Evolutionary conservation across 2,113 vertebrate genomes (phyloP).

Genomic region (Hemibagrus wyckioides): DNA sequence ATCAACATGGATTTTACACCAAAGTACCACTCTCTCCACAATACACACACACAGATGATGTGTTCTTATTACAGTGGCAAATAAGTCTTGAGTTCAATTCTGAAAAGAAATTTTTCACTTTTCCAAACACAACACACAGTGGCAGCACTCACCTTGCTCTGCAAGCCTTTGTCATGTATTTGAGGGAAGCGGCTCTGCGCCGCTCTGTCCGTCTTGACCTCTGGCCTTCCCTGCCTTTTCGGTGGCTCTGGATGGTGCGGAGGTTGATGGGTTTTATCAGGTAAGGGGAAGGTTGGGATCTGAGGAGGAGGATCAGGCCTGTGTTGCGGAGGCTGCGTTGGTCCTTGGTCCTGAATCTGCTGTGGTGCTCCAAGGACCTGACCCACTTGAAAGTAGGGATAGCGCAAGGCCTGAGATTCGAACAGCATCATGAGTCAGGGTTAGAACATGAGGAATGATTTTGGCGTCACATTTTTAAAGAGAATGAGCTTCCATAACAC

Average conservation of each 20-base stretch:
- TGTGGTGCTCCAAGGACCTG: constrained; percentile 79
- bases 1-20: not conserved
- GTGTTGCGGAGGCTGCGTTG: constrained; percentile 57
- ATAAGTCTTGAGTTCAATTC: not conserved
- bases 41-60: no score
- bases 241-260: constrained; percentile 64
- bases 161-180: constrained; percentile 75
- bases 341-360: constrained; percentile 73
- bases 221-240: constrained; percentile 65
- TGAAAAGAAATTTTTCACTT: no score
- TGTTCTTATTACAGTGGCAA: not conserved
- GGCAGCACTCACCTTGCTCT: constrained; percentile 65
- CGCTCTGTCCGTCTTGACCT: constrained; percentile 66
- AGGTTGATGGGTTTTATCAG: constrained; percentile 68
- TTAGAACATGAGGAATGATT: constrained; percentile 64
- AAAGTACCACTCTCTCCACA: no score
- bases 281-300: constrained; percentile 69
- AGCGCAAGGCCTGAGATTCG: constrained; percentile 81
- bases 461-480: not conserved
- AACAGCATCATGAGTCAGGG: constrained; percentile 61
- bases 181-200: constrained; percentile 77
- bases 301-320: not conserved
- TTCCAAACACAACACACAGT: constrained; percentile 55
- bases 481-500: not conserved
- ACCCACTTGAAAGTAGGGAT: constrained; percentile 93